Base-by-base conservation (phyloP, 2,888 invertebrate species). In the Aquatica leii region DNA sequence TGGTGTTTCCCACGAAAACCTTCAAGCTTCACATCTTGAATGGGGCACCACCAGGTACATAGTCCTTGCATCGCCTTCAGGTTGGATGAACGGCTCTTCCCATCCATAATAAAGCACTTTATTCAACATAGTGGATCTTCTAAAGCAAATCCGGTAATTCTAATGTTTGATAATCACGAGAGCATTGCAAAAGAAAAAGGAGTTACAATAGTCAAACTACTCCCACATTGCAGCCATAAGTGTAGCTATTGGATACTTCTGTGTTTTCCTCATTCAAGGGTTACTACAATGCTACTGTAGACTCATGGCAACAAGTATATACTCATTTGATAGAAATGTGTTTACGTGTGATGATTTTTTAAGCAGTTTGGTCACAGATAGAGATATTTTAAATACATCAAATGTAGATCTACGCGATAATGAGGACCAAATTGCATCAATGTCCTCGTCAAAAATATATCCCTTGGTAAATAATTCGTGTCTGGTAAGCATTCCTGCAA, bases 151-250 rank as follows among this genome's bases (percentile, higher is more conserved):
- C 48, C 48, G 11, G 21, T n/a, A 48, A 48, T 48, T 11, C 12
- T 48, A 48, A 48, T 48, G 18, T 48, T 43, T 48, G 48, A 48
- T 48, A 48, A 21, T 20, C 9, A 43, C 8, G 9, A 15, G 9
- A 17, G 3, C 43, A 67, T 69, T 67, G 76, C 72, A 69, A 78
- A 78, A 69, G 72, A 72, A 40, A 41, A 55, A 1, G 55, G 31
- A 11, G 43, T 55, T 20, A 55, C 24, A 21, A 24, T 43, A 9
- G 15, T 59, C 18, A 59, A 52, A 1, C 17, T 59, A 15, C 46
- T 52, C 14, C 51, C 51, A 18, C 18, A 20, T 11, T 43, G 48
- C 40, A 40, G 2, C 3, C n/a, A 59, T 48, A 60, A 54, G 17
- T 54, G 15, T 53, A 60, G 35, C 59, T 53, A 14, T 21, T 54